phyloP scores from a whole-genome alignment of 2,888 invertebrate species.

The Orthosia gothica region DNA sequence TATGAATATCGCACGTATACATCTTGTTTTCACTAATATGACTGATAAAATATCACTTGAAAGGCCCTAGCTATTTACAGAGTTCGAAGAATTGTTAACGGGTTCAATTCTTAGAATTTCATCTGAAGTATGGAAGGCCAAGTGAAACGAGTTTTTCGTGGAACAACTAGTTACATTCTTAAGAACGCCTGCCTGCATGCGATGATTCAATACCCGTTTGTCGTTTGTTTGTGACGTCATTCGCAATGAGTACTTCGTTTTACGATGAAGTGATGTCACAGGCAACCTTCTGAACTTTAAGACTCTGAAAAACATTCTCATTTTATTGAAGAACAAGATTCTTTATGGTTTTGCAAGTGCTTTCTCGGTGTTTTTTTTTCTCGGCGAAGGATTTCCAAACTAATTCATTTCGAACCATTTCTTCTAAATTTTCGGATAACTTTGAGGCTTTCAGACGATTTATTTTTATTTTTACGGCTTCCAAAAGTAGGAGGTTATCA shows the following conservation, averaged over 20 bases:
- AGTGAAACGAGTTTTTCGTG: slow-evolving; percentile 2
- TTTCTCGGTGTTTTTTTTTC: slow-evolving; percentile 11
- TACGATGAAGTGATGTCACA: slow-evolving; percentile 15
- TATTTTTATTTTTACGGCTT: too few relatives aligned
- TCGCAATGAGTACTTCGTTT: slow-evolving; percentile 22
- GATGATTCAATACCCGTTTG: slow-evolving; percentile 21
- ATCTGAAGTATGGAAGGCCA: slow-evolving; percentile 2
- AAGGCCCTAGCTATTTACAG: too few relatives aligned
- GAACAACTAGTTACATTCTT: slow-evolving; percentile 18
- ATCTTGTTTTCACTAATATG: too few relatives aligned
- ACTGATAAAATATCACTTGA: too few relatives aligned
- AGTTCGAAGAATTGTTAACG: background rate
- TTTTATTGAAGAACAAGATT: slow-evolving; percentile 42
- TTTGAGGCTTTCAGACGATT: too few relatives aligned
- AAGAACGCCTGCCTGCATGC: slow-evolving; percentile 18
- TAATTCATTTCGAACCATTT: too few relatives aligned
- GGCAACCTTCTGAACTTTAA: slow-evolving; percentile 27
- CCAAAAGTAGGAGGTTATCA: too few relatives aligned
- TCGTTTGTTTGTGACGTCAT: slow-evolving; percentile 30
- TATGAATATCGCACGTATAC: too few relatives aligned
- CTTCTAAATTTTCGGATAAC: too few relatives aligned
- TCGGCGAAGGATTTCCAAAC: background rate
- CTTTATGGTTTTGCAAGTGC: slow-evolving; percentile 10
- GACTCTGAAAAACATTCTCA: slow-evolving; percentile 14
- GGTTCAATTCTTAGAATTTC: slow-evolving; percentile 2